Evolutionary conservation across 2,888 invertebrate species (phyloP).

Genomic region (Rotaria sp.): DNA sequence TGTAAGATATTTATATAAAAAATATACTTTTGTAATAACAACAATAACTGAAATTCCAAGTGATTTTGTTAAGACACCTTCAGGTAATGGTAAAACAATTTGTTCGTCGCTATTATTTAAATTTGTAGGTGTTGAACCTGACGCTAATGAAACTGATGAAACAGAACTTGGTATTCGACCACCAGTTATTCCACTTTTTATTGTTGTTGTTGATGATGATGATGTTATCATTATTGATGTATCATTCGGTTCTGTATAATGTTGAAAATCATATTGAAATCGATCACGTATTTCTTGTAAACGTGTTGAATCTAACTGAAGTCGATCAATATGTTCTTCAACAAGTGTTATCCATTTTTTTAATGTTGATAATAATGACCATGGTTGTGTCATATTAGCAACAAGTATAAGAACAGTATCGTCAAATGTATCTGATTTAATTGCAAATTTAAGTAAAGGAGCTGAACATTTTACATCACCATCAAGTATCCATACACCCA

Average conservation of each 20-base stretch:
- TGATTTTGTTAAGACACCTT: conserved; percentile 71
- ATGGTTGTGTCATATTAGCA: conserved; percentile 90
- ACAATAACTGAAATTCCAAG: conserved; percentile 91
- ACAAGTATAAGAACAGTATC: conserved; percentile 84
- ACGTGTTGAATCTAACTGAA: conserved; percentile 62
- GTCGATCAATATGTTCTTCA: conserved; percentile 82
- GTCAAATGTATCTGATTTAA: conserved; percentile 79
- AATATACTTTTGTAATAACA: conserved; percentile 79
- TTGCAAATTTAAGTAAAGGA: conserved; percentile 80
- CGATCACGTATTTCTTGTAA: conserved; percentile 29
- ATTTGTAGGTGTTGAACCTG: neutral
- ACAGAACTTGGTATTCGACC: neutral
- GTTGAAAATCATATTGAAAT: conserved; percentile 65
- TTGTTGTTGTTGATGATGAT: neutral
- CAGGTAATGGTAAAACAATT: conserved; percentile 75
- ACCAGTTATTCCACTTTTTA: neutral
- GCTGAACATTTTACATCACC: conserved; percentile 76
- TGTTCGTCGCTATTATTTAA: conserved; percentile 39
- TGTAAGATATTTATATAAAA: no score
- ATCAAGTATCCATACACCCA: conserved; percentile 92
- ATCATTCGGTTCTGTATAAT: conserved; percentile 75
- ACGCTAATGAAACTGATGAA: neutral
- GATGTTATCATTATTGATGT: neutral
- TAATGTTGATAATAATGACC: conserved; percentile 85
- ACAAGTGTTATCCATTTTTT: conserved; percentile 76